A percentile compares a stretch with the other conserved stretches of the same genome.
Conservation (phyloP, 2,797 vertebrate genomes). For the Sparidentex hasta region DNA sequence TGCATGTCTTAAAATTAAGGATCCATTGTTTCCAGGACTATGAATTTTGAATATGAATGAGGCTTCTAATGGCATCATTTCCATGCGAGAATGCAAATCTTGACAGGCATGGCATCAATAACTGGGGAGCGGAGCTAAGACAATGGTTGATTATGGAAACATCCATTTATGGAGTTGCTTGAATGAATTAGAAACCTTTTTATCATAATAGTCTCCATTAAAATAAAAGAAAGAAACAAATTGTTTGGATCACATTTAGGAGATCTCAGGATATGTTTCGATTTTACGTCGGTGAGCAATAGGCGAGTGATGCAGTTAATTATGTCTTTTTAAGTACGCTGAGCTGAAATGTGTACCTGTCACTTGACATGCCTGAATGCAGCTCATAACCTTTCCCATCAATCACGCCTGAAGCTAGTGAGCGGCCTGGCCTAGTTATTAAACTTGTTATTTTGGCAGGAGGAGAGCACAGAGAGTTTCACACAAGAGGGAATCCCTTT, state of each 20-base stretch:
- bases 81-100: neutral
- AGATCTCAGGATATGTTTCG: neutral
- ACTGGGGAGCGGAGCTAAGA: neutral
- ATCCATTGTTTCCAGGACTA: neutral
- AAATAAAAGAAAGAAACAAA: neutral
- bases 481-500: constrained; percentile 44
- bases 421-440: constrained; percentile 51
- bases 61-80: neutral
- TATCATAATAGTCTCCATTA: neutral
- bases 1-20: neutral
- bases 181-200: no score
- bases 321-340: neutral
- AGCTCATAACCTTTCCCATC: constrained; percentile 39
- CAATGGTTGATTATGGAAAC: neutral
- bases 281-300: neutral
- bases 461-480: constrained; percentile 3
- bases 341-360: neutral
- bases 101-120: neutral
- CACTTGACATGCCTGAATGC: constrained; percentile 25
- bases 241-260: neutral
- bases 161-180: neutral
- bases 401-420: constrained; percentile 33
- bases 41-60: neutral
- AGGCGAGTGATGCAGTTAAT: neutral
- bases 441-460: constrained; percentile 52